These are phyloP conservation scores for Gibbula magus DNA, from an alignment of 2,888 invertebrate genomes.

Conservation along the genomic window DNA sequence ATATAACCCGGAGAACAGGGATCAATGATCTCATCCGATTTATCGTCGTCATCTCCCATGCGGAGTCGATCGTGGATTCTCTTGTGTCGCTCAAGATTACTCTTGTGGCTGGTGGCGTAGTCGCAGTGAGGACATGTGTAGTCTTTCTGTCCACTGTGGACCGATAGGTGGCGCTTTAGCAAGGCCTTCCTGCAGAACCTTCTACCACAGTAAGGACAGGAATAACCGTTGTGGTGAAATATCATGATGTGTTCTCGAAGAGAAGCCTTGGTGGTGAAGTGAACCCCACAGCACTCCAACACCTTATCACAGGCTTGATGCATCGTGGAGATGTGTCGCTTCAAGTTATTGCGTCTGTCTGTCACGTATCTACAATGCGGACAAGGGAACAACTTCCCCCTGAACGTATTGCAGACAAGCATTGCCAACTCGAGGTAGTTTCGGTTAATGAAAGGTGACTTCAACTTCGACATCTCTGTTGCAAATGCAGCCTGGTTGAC, in stretches of 20 bases:
- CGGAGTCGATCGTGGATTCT: constrained; percentile 59
- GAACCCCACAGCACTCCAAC: constrained; percentile 74
- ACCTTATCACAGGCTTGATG: constrained; percentile 73
- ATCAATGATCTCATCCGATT: constrained; percentile 38
- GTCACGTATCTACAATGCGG: constrained; percentile 74
- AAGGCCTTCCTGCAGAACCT: constrained; percentile 76
- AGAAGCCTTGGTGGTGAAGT: constrained; percentile 75
- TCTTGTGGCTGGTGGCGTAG: constrained; percentile 77
- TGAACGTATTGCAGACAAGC: constrained; percentile 70
- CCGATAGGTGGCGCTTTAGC: constrained; percentile 75
- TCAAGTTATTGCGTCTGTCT: constrained; percentile 75
- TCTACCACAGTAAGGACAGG: constrained; percentile 74
- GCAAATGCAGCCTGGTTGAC: constrained; percentile 49
- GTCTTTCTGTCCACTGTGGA: constrained; percentile 76
- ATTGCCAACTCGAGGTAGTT: constrained; percentile 69
- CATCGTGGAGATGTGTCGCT: constrained; percentile 76
- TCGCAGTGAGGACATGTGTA: constrained; percentile 75
- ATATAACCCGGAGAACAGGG: constrained; percentile 17
- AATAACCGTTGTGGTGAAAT: constrained; percentile 76
- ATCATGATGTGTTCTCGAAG: constrained; percentile 75
- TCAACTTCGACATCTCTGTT: constrained; percentile 57
- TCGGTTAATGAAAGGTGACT: constrained; percentile 64
- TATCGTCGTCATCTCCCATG: constrained; percentile 44
- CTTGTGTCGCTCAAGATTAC: constrained; percentile 76
- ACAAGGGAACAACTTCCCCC: constrained; percentile 70